phyloP scores from a whole-genome alignment of 2,113 vertebrate genomes.

The Oenanthe oenanthe region DNA sequence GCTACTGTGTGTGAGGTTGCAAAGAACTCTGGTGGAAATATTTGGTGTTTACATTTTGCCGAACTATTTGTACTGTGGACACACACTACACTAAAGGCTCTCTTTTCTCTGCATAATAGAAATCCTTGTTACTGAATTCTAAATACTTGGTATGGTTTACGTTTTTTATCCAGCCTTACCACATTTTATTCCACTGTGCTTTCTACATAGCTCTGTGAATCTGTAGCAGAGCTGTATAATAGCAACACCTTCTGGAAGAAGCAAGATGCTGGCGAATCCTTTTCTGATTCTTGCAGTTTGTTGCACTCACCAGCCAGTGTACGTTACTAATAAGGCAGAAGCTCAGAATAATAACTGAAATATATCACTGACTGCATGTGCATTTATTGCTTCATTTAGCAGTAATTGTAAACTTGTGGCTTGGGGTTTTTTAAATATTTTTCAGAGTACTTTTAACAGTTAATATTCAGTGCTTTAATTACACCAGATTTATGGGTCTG shows the following conservation, averaged over 20 bases:
- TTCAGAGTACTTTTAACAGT: neutral
- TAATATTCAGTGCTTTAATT: conserved; percentile 4
- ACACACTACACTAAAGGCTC: conserved; percentile 68
- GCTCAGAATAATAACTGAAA: conserved; percentile 15
- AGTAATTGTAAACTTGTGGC: neutral
- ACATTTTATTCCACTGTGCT: conserved; percentile 57
- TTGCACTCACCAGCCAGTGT: neutral
- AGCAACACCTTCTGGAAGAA: conserved; percentile 77
- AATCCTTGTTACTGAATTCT: conserved; percentile 75
- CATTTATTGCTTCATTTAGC: conserved; percentile 41
- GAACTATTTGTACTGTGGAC: conserved; percentile 73
- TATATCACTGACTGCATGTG: neutral
- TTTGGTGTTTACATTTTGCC: conserved; percentile 79
- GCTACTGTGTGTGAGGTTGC: conserved; percentile 73
- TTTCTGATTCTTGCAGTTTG: neutral
- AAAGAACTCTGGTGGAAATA: conserved; percentile 75
- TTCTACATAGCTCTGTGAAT: neutral
- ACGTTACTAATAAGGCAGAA: neutral
- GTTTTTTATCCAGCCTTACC: conserved; percentile 65
- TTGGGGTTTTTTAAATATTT: neutral
- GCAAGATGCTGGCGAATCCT: neutral
- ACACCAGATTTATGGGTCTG: neutral
- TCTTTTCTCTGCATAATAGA: conserved; percentile 76
- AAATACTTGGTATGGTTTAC: conserved; percentile 66
- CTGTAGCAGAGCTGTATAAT: conserved; percentile 33